phyloP scores from a whole-genome alignment of 1,140 invertebrate species.

The Drosophila lowei region DNA sequence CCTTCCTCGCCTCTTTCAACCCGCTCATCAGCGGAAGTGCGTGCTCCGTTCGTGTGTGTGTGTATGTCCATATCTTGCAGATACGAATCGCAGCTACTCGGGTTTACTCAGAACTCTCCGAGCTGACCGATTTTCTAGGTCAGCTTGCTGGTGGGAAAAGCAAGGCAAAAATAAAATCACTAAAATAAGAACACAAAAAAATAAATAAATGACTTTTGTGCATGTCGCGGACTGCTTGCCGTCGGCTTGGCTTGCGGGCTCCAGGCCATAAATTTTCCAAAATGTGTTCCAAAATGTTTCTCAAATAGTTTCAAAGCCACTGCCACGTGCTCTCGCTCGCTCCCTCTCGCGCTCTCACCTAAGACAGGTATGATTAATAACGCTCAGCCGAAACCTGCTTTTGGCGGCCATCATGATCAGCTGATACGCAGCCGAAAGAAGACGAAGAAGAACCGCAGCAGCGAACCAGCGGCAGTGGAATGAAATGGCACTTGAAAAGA shows the following conservation, averaged over 20 bases:
- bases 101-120: background rate
- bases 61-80: slow-evolving; percentile 59
- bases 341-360: slow-evolving; percentile 2
- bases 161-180: background rate
- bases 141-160: slow-evolving; percentile 19
- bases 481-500: slow-evolving; percentile 40
- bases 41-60: slow-evolving; percentile 30
- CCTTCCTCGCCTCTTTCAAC: slow-evolving; percentile 17
- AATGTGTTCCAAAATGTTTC: slow-evolving; percentile 59
- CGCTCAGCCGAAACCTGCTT: slow-evolving; percentile 65
- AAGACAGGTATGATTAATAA: slow-evolving; percentile 69
- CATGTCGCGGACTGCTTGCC: slow-evolving; percentile 59
- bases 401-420: slow-evolving; percentile 78
- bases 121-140: slow-evolving; percentile 65
- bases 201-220: slow-evolving; percentile 75
- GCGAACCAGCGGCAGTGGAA: slow-evolving; percentile 48
- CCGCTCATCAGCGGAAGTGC: slow-evolving; percentile 60
- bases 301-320: slow-evolving; percentile 48
- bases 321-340: slow-evolving; percentile 23
- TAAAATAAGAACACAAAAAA: slow-evolving; percentile 50
- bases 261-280: slow-evolving; percentile 53
- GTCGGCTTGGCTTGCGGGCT: slow-evolving; percentile 57
- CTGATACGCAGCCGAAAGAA: slow-evolving; percentile 53
- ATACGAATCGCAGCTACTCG: slow-evolving; percentile 62
- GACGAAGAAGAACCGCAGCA: slow-evolving; percentile 41